Evolutionary conservation across 2,888 invertebrate species (phyloP).

Genomic region (Orthonevra nobilis): DNA sequence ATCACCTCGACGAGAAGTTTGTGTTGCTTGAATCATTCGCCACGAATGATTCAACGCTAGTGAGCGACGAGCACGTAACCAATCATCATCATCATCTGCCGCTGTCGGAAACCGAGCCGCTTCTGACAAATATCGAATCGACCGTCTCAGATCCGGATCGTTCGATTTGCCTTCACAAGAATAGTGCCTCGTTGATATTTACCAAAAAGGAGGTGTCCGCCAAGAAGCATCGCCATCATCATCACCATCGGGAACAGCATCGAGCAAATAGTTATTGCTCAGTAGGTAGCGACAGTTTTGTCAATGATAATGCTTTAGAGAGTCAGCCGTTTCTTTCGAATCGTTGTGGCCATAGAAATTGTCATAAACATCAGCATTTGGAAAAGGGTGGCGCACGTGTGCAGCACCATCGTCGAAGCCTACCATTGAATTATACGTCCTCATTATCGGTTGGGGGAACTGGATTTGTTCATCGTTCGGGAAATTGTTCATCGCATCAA

Average conservation of each 20-base stretch:
- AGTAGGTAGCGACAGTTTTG: slow-evolving; percentile 52
- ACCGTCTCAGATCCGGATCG: slow-evolving; percentile 76
- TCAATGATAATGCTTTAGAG: slow-evolving; percentile 43
- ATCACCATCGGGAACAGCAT: slow-evolving; percentile 21
- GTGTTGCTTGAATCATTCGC: slow-evolving; percentile 57
- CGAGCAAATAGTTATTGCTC: slow-evolving; percentile 53
- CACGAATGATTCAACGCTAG: slow-evolving; percentile 48
- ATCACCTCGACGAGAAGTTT: slow-evolving; percentile 62
- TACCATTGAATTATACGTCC: slow-evolving; percentile 77
- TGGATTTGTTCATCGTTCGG: slow-evolving; percentile 27
- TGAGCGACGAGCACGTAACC: slow-evolving; percentile 15
- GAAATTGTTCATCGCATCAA: slow-evolving; percentile 42
- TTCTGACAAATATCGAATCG: slow-evolving; percentile 77
- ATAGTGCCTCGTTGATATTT: slow-evolving; percentile 79
- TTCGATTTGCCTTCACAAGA: slow-evolving; percentile 78
- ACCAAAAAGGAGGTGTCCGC: slow-evolving; percentile 76
- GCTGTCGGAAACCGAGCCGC: slow-evolving; percentile 78
- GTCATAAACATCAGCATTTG: slow-evolving; percentile 48
- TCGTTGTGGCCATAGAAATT: slow-evolving; percentile 9
- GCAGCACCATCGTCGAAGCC: slow-evolving; percentile 77
- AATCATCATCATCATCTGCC: slow-evolving; percentile 72
- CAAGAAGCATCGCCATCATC: slow-evolving; percentile 32
- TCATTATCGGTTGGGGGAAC: no score
- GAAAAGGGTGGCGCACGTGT: slow-evolving; percentile 51
- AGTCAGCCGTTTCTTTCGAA: slow-evolving; percentile 51